phyloP scores from a whole-genome alignment of 1,140 invertebrate species.

The Amphibalanus amphitrite region DNA sequence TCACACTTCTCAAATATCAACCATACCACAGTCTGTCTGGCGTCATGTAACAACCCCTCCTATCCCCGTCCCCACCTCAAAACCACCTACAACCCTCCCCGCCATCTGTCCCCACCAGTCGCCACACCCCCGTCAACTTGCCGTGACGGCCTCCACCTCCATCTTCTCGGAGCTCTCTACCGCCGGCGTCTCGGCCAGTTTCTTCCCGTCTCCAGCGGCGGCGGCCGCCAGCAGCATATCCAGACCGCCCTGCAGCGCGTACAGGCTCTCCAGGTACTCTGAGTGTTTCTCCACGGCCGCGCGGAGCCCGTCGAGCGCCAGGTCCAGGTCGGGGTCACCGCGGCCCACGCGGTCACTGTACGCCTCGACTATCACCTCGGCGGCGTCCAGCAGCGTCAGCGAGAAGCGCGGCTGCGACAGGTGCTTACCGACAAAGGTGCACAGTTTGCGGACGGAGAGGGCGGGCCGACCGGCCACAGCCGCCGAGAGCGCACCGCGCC shows the following conservation, averaged over 20 bases:
- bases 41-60: too few relatives aligned
- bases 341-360: not conserved
- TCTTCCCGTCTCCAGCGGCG: too few relatives aligned
- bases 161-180: too few relatives aligned
- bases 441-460: not conserved
- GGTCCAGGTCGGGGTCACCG: not conserved
- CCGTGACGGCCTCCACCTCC: too few relatives aligned
- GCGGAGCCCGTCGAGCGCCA: not conserved
- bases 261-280: not conserved
- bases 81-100: too few relatives aligned
- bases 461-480: conserved; percentile 12
- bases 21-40: too few relatives aligned
- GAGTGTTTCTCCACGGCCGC: not conserved
- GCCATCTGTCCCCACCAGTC: too few relatives aligned
- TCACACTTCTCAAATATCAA: too few relatives aligned
- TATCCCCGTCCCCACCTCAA: too few relatives aligned
- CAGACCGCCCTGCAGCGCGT: not conserved
- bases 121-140: too few relatives aligned
- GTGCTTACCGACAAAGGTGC: not conserved
- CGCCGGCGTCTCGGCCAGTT: too few relatives aligned
- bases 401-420: not conserved
- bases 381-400: not conserved
- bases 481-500: conserved; percentile 19
- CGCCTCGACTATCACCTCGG: not conserved
- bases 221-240: not conserved